Percentiles rank a stretch among this genome's conserved stretches.
phyloP scores from a whole-genome alignment of 2,888 invertebrate species.

The Pollenia angustigena region DNA sequence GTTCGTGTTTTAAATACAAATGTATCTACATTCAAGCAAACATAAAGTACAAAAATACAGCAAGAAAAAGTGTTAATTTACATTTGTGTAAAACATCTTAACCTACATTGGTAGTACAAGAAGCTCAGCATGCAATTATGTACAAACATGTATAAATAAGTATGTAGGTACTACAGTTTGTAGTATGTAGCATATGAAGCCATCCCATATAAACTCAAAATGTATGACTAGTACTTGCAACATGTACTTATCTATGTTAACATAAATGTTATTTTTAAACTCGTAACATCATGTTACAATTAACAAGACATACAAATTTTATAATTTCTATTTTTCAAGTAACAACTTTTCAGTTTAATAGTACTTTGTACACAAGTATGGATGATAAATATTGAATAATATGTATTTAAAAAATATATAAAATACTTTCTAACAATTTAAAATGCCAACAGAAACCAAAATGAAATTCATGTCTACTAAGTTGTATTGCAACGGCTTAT shows the following conservation, averaged over 20 bases:
- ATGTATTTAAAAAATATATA: background rate
- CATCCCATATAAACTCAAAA: conserved; percentile 14
- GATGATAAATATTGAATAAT: background rate
- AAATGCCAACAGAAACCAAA: background rate
- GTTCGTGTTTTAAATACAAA: conserved; percentile 20
- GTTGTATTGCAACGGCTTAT: background rate
- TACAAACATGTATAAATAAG: conserved; percentile 3
- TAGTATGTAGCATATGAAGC: background rate
- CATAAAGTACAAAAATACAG: background rate
- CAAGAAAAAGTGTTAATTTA: conserved; percentile 71
- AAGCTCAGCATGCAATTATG: conserved; percentile 48
- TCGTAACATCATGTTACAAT: conserved; percentile 46
- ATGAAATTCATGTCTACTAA: background rate
- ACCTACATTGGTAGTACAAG: conserved; percentile 70
- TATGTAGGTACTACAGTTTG: background rate
- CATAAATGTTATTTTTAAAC: conserved; percentile 55
- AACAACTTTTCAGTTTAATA: conserved; percentile 15
- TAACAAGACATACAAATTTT: conserved; percentile 40
- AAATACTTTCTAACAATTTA: conserved; percentile 40
- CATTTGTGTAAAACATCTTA: conserved; percentile 73
- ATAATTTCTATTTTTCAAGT: conserved; percentile 31
- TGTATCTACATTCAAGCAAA: background rate
- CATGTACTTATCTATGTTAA: conserved; percentile 57
- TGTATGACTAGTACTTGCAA: conserved; percentile 31
- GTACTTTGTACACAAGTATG: background rate